These are phyloP conservation scores for Urocolius indicus DNA, from an alignment of 2,113 vertebrate species.

Conservation along the genomic window DNA sequence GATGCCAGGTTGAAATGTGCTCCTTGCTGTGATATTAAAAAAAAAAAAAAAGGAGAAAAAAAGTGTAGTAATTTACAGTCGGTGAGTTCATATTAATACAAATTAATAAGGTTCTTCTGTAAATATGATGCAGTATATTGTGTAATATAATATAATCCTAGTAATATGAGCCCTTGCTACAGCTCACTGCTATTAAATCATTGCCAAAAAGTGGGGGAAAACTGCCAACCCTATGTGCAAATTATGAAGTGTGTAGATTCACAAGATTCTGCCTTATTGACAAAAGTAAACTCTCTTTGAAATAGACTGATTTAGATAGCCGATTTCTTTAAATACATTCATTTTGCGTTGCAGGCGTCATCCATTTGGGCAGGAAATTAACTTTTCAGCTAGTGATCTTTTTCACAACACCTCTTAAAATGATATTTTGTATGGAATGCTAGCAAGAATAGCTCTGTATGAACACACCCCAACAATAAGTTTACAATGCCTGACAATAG, in stretches of 20 bases:
- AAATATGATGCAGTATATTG: conserved; percentile 21
- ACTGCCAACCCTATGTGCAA: conserved; percentile 41
- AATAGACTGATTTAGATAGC: conserved; percentile 50
- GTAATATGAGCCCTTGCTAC: conserved; percentile 47
- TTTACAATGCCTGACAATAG: conserved; percentile 36
- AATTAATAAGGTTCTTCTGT: conserved; percentile 6
- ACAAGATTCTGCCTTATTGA: conserved; percentile 54
- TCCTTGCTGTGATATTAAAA: neutral
- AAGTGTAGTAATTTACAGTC: neutral
- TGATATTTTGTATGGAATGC: neutral
- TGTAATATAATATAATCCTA: conserved; percentile 47
- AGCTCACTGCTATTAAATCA: conserved; percentile 48
- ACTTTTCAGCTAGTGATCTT: conserved; percentile 59
- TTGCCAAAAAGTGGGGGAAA: conserved; percentile 25
- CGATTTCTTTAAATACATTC: conserved; percentile 8
- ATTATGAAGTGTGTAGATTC: conserved; percentile 67
- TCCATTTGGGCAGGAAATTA: conserved; percentile 67
- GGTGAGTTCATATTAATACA: neutral
- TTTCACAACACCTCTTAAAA: conserved; percentile 48
- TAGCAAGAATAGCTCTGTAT: neutral
- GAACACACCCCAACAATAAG: neutral
- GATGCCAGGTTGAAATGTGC: neutral
- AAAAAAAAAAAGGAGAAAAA: no score
- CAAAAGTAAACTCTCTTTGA: conserved; percentile 38
- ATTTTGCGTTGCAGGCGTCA: conserved; percentile 45